Conservation (phyloP, 2,113 vertebrate species). For the Hymenochirus boettgeri region DNA sequence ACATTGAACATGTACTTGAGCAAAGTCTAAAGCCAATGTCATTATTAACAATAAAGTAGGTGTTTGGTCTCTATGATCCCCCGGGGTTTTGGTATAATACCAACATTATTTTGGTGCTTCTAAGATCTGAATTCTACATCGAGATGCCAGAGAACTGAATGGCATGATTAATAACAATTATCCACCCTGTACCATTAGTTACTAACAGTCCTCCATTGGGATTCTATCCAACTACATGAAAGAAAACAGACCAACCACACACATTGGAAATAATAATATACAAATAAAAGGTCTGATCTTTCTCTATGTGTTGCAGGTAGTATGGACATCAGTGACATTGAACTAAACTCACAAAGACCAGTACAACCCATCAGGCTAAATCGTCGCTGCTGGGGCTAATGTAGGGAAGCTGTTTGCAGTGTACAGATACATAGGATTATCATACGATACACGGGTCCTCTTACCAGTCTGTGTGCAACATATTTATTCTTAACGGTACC, state of each 20-base stretch:
- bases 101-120: too few species aligned
- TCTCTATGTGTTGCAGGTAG: slow-evolving; percentile 27
- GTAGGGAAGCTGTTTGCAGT: slow-evolving; percentile 50
- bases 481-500: slow-evolving; percentile 16
- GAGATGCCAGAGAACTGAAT: too few species aligned
- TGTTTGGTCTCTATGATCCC: too few species aligned
- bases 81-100: too few species aligned
- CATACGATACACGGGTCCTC: not conserved
- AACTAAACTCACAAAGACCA: slow-evolving; percentile 15
- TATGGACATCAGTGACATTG: slow-evolving; percentile 23
- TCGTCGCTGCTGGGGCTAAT: slow-evolving; percentile 63
- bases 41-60: too few species aligned
- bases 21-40: too few species aligned
- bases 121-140: too few species aligned
- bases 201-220: too few species aligned
- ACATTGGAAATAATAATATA: slow-evolving; percentile 47
- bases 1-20: too few species aligned
- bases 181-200: too few species aligned
- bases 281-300: slow-evolving; percentile 15
- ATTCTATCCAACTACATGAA: slow-evolving; percentile 76
- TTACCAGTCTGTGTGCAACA: slow-evolving; percentile 36
- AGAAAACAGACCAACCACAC: slow-evolving; percentile 70
- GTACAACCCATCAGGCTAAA: slow-evolving; percentile 46
- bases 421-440: too few species aligned
- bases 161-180: too few species aligned